Evolutionary conservation across 2,113 vertebrate genomes (phyloP), one percentile per base, ranked within the genome.

Genomic region (Rana temporaria): DNA sequence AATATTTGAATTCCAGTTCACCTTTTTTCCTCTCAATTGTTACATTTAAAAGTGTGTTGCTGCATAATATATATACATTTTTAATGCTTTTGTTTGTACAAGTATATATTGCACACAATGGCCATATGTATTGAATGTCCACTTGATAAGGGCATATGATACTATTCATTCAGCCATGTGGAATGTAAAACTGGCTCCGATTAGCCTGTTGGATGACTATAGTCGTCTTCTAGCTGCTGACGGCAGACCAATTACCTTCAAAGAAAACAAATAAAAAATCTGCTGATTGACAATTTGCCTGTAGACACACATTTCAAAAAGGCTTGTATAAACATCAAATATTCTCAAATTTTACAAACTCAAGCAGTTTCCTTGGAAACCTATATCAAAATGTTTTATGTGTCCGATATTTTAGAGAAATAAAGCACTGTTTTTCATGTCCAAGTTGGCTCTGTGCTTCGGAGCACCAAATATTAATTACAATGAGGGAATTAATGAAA

Each of bases 241-340:
- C 57, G 19, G 59, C 38, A 71, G 42, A 59, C 64, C 69, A 56
- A 53, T 81, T 81, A 73, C 69, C 38, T 65, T 73, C 24, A 55
- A 65, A 73, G 48, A 71, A 30, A 81, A 64, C 69, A 64, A 73
- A 73, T 73, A 53, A 81, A 73, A 73, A 55, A 63, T 17, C 22
- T 55, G 79, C 15, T 72, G 79, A 81, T 34, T 73, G 79, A 81
- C 79, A 81, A 24, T 34, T 14, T 15, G 19, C 48, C 42, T 71
- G 79, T 81, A 56, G 79, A 55, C 42, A 81, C 42, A 73, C 19
- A 48, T 81, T 56, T 53, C 12, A 73, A 22, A 73, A n/a, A n/a
- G 60, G 52, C 59, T 64, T 24, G 65, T 57, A 62, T 62, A 62
- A 75, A 62, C 72, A 62, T 75, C 0, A 42, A 75, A 59, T 59